These are phyloP conservation scores for Aporrectodea caliginosa DNA, from an alignment of 1,140 invertebrate species.

Conservation along the genomic window DNA sequence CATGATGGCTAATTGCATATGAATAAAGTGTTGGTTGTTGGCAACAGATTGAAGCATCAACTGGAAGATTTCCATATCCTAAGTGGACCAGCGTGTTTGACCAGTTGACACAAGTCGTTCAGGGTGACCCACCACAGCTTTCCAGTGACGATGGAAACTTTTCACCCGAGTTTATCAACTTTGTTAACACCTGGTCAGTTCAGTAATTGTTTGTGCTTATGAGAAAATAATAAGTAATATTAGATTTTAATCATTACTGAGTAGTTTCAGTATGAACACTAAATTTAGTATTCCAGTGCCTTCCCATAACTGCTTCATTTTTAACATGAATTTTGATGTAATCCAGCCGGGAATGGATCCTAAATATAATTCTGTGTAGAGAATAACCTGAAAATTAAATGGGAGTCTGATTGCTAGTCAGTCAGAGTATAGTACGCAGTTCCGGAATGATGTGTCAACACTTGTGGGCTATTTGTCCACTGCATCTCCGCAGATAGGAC, in stretches of 20 bases:
- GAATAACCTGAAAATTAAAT: no score
- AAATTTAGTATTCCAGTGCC: neutral
- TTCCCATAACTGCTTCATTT: neutral
- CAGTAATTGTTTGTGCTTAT: neutral
- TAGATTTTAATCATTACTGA: neutral
- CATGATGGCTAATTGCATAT: no score
- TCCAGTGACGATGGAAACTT: conserved; percentile 70
- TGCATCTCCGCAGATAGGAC: no score
- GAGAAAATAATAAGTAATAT: neutral
- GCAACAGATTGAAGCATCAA: conserved; percentile 55
- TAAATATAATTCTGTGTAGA: neutral
- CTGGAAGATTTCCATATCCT: conserved; percentile 68
- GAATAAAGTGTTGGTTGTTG: no score
- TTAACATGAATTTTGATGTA: neutral
- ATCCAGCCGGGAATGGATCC: neutral
- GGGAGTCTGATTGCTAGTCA: no score
- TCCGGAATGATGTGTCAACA: no score
- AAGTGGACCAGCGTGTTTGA: conserved; percentile 90
- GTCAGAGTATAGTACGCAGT: no score
- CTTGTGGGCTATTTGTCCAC: no score
- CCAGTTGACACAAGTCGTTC: conserved; percentile 86
- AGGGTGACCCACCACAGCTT: conserved; percentile 83
- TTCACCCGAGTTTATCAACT: conserved; percentile 82
- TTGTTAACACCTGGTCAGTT: conserved; percentile 85
- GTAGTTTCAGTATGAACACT: neutral